Base-by-base conservation (phyloP, 2,797 vertebrate species). In the Ispidina lecontei region DNA sequence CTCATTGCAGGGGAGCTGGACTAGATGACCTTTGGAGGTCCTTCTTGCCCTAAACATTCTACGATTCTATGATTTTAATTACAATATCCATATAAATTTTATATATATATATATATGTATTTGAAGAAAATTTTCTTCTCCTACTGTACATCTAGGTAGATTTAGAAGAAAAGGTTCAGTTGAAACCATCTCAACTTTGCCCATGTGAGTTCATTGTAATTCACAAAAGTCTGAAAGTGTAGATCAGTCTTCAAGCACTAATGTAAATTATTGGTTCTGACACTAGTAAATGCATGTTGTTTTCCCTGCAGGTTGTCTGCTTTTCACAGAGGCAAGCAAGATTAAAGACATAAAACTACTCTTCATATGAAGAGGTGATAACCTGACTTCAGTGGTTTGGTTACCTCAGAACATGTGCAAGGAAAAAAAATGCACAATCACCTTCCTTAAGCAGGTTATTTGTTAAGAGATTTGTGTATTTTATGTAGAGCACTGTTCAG, bases 231-330 rank as follows among this genome's bases (percentile, higher is more conserved):
- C 33, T 56, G 51, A 47, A 49, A 81, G 73, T 2, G 6, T 41
- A 47, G 49, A 41, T 73, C 22, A 80, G 19, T 52, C 62, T 81
- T 84, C 16, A 90, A 89, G 37, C 18, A 70, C 14, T 46, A 76
- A 73, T 60, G 22, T 29, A 93, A 95, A 87, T 63, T 6, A 93
- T 52, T 62, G 56, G 79, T 59, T 76, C 28, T 72, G 87, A 89
- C 29, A 29, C 44, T 31, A 75, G 29, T 15, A 56, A 69, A 82
- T n/a, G 7, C 51, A 15, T 21, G 28, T 44, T 59, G 55, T 91
- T 95, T 84, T 88, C 54, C 71, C 74, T 90, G 80, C 54, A 84
- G 84, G 55, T 76, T 89, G 59, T 83, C 73, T 77, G 13, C 14
- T 92, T 93, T 93, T 70, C 77, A 72, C 31, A 62, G 5, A 90